Base-by-base conservation (phyloP, 2,113 vertebrate genomes). In the Pseudonaja textilis region DNA sequence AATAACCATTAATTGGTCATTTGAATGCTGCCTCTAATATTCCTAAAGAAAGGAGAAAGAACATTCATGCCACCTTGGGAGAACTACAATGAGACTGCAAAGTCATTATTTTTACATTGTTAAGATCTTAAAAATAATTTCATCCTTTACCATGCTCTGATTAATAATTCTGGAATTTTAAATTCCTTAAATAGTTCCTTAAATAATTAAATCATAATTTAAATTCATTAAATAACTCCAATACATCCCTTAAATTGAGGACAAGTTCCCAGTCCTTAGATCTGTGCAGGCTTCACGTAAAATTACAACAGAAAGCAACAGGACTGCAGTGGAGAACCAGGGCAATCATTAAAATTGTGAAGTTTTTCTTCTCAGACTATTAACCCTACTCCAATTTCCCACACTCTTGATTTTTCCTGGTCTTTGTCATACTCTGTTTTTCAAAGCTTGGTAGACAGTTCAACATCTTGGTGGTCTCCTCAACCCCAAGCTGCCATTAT, bases 161-260 rank as follows among this genome's bases (percentile, higher is more conserved):
- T 69, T 92, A 97, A 94, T 64, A 92, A 29, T 91, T 95, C 64
- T 69, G 64, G 64, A 16, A 69, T 69, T 69, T 69, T n/a, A n/a
- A 64, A 64, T 64, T 64, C 61, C 61, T n/a, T 64, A 61, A 64
- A 14, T 64, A 64, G 61, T 64, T n/a, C 61, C 26, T 64, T 64
- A 69, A 69, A 16, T 69, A 69, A 69, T 16, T 69, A 34, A 69
- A 16, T 69, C 16, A 69, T 69, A 69, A 34, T 69, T 69, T 34
- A 34, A 69, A 69, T 69, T 2, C 0, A 2, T 69, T 34, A 34
- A 34, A 69, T 16, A n/a, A n/a, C 64, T 69, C 29, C 64, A 69
- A 16, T 69, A 16, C 5, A 4, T 16, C 34, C 14, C 29, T 69
- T 34, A 39, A 39, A 81, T 22, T 22, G 39, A 42, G 3, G 74